Base-by-base conservation (phyloP, 2,888 invertebrate species). In the Agrotis segetum region DNA sequence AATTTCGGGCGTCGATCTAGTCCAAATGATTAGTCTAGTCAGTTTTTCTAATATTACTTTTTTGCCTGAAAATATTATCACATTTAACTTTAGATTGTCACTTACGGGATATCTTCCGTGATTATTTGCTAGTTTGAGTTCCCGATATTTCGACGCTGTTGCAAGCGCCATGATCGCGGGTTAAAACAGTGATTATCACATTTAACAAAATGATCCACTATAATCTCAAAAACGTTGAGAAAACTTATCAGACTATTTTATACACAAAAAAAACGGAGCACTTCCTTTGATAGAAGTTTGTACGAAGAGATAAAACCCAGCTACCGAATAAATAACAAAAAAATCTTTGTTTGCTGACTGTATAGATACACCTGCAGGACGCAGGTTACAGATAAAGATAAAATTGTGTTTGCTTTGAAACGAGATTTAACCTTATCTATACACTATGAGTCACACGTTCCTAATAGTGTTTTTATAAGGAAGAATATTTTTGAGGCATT, bases 341-440 rank as follows among this genome's bases (percentile, higher is more conserved):
- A 58, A 50, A n/a, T 16, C 21, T 1, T 59, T 72, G 74, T 82
- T 74, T 82, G 74, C 69, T 29, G 56, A 67, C 64, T 61, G 50
- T 75, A 69, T 65, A 9, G 1, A 34, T 7, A 60, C 61, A 82
- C 66, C 61, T 66, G 63, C 65, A 61, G 29, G 71, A 61, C 64
- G 63, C 65, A 61, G 29, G 71, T 44, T 68, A 19, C 3, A 56
- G 34, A 56, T 50, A 46, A 46, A 74, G 84, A 83, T 84, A 84
- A 78, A 62, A 59, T 29, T 61, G 21, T 80, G 82, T 81, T 83
- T 79, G 60, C 69, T 62, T 74, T 81, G 29, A 40, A 67, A 64
- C 34, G 58, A 78, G 78, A 81, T 83, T 83, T 73, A 49, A 53
- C 71, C 73, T 83, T 83, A 81, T 81, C 84, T 77, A 60, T 50